phyloP scores from a whole-genome alignment of 2,888 invertebrate species.

The Zaprionus bogoriensis region DNA sequence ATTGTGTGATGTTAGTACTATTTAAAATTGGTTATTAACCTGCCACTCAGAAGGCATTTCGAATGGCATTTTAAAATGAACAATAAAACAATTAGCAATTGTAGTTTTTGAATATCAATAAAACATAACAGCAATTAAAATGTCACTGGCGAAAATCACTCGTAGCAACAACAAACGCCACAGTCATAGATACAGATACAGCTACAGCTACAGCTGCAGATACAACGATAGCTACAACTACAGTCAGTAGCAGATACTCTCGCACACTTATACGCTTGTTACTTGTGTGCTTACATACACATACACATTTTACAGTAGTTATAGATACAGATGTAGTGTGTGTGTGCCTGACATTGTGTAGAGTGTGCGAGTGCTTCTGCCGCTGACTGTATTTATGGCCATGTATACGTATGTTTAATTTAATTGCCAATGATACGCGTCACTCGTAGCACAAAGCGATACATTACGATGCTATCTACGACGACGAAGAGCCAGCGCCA shows the following conservation, averaged over 20 bases:
- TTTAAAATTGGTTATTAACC: conserved; percentile 73
- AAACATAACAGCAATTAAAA: conserved; percentile 76
- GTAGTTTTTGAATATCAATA: conserved; percentile 76
- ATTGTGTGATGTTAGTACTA: conserved; percentile 64
- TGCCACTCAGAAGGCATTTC: conserved; percentile 67
- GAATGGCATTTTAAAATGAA: conserved; percentile 64
- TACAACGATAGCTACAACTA: too few species aligned
- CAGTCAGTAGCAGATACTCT: too few species aligned
- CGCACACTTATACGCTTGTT: too few species aligned
- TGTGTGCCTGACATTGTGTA: conserved; percentile 64
- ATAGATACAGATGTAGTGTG: conserved; percentile 35
- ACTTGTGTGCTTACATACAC: too few species aligned
- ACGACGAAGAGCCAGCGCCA: conserved; percentile 33
- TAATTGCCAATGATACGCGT: conserved; percentile 79
- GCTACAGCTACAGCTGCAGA: background rate
- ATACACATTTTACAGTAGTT: conserved; percentile 15
- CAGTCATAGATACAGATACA: conserved; percentile 9
- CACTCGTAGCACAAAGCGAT: conserved; percentile 70
- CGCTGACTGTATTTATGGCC: conserved; percentile 8
- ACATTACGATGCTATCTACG: conserved; percentile 69
- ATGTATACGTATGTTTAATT: conserved; percentile 59
- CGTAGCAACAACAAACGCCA: conserved; percentile 11
- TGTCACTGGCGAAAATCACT: conserved; percentile 72
- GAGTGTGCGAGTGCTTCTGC: conserved; percentile 3
- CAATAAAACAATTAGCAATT: conserved; percentile 76